Evolutionary conservation across 2,797 vertebrate genomes (phyloP).

Genomic region (Tenualosa ilisha): DNA sequence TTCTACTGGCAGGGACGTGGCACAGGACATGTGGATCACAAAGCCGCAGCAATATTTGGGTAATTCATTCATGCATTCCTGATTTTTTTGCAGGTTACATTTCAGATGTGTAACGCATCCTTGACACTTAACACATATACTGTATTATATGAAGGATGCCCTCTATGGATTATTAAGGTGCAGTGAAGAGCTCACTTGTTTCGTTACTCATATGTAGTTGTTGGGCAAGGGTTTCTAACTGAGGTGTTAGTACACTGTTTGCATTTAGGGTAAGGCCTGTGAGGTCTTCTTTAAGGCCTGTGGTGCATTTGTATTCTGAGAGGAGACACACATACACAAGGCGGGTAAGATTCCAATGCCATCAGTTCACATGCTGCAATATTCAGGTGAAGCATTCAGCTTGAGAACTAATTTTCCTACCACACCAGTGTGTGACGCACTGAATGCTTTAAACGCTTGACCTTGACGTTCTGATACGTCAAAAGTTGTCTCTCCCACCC

Average conservation of each 20-base stretch:
- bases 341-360: background rate
- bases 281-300: background rate
- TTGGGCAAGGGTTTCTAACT: background rate
- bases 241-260: background rate
- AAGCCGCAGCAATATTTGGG: background rate
- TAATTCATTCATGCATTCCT: background rate
- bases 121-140: background rate
- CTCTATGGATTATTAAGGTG: background rate
- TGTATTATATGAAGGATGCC: background rate
- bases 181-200: background rate
- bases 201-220: background rate
- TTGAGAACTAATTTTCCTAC: background rate
- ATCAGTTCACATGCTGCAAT: background rate
- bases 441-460: background rate
- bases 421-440: background rate
- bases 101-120: background rate
- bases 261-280: background rate
- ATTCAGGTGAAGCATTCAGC: background rate
- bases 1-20: constrained; percentile 3
- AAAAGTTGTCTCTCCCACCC: background rate
- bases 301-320: background rate
- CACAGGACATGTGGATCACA: background rate
- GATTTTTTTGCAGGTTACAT: background rate
- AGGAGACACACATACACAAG: background rate
- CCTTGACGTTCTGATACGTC: background rate